A percentile compares a stretch with the other conserved stretches of the same genome.
Evolutionary conservation across 2,888 invertebrate species (phyloP).

Genomic region (Platycheirus rosarum): DNA sequence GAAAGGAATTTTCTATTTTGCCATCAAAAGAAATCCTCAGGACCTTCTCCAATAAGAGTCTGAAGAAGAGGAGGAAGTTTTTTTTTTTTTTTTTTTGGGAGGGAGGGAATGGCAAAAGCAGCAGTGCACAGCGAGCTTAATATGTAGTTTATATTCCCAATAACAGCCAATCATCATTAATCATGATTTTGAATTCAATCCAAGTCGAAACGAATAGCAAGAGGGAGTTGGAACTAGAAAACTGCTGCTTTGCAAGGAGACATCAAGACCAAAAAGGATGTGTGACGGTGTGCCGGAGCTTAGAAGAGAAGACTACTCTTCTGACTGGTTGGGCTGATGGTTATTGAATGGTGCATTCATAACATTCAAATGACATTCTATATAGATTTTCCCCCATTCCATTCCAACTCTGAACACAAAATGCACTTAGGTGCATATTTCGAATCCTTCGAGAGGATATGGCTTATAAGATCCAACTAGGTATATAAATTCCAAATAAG

Average conservation of each 20-base stretch:
- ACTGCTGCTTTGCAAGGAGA: not conserved
- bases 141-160: constrained; percentile 73
- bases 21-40: constrained; percentile 58
- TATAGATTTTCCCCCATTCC: constrained; percentile 28
- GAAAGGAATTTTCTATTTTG: constrained; percentile 58
- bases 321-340: not conserved
- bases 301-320: not conserved
- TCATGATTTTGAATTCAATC: constrained; percentile 72
- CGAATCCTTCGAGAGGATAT: constrained; percentile 24
- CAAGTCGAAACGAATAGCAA: constrained; percentile 44
- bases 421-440: constrained; percentile 10
- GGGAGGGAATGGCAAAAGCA: constrained; percentile 6
- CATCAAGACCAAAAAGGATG: not conserved
- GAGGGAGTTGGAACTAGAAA: not conserved
- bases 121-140: constrained; percentile 54
- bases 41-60: constrained; percentile 24
- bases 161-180: constrained; percentile 74
- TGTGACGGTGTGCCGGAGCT: not conserved
- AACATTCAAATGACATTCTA: constrained; percentile 54
- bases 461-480: constrained; percentile 46
- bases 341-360: constrained; percentile 40
- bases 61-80: constrained; percentile 1
- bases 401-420: constrained; percentile 3
- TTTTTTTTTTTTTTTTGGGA: too few species aligned
- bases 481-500: constrained; percentile 12